Base-by-base conservation (phyloP, 2,888 invertebrate species). In the Zaprionus bogoriensis region DNA sequence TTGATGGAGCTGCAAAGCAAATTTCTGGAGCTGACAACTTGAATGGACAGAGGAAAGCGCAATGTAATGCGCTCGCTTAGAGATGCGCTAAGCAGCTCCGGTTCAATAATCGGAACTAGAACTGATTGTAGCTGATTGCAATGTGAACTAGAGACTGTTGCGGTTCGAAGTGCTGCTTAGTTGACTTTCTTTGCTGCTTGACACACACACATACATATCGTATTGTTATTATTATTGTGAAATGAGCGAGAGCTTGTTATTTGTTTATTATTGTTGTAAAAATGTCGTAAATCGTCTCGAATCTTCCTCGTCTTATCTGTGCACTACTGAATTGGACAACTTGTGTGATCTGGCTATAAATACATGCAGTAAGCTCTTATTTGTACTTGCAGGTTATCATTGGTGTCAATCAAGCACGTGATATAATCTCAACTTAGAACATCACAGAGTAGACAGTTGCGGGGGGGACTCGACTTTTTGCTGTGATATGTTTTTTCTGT, bases 1-100 rank as follows among this genome's bases (percentile, higher is more conserved):
- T 59, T 87, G 87, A 81, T 86, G 74, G 80, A 86, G 77, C 81
- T 77, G 60, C 55, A 45, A 61, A 73, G 62, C n/a, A n/a, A n/a
- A n/a, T n/a, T n/a, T n/a, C n/a, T n/a, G n/a, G n/a, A n/a, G n/a
- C n/a, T n/a, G n/a, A n/a, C n/a, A n/a, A n/a, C n/a, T n/a, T n/a
- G n/a, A n/a, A n/a, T n/a, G n/a, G n/a, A n/a, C n/a, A n/a, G n/a
- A n/a, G n/a, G n/a, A n/a, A n/a, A n/a, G 9, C 20, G 76, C 76
- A 79, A 38, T 48, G 38, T 61, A 10, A 50, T 52, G 50, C 67
- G 70, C 62, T 41, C 12, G 30, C 30, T 44, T 51, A 42, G 28
- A 32, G 9, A 48, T 12, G 38, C 39, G n/a, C n/a, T n/a, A n/a
- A n/a, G n/a, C n/a, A n/a, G n/a, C n/a, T n/a, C n/a, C n/a, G n/a